These are phyloP conservation scores for Kuschelorhynchus macadamiae DNA, from an alignment of 2,888 invertebrate genomes.

Conservation along the genomic window DNA sequence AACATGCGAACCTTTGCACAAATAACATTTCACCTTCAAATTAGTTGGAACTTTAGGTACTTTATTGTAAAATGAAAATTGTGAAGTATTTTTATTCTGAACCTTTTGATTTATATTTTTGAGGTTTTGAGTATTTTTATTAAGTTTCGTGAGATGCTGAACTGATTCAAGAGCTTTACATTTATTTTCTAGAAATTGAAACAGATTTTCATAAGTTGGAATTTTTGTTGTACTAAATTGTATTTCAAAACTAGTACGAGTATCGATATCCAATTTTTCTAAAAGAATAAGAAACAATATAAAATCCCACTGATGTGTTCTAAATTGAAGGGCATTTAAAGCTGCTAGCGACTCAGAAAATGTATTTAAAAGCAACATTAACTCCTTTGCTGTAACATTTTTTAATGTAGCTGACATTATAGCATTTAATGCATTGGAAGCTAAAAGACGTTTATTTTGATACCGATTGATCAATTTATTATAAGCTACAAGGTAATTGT, in stretches of 20 bases:
- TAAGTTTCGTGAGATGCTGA: not conserved
- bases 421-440: conserved; percentile 1
- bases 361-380: conserved; percentile 1
- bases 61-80: conserved; percentile 3
- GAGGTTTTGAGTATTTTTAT: not conserved
- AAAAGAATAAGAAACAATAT: conserved; percentile 3
- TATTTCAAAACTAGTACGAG: conserved; percentile 10
- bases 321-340: conserved; percentile 12
- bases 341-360: conserved; percentile 16
- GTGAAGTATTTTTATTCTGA: not conserved
- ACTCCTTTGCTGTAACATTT: conserved; percentile 12
- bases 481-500: conserved; percentile 9
- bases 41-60: not conserved
- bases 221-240: not conserved
- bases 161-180: conserved; percentile 14
- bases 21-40: not conserved
- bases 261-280: conserved; percentile 9
- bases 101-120: not conserved
- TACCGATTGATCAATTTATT: not conserved
- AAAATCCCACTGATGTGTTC: conserved; percentile 5
- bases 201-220: not conserved
- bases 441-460: conserved; percentile 9
- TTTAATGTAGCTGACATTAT: conserved; percentile 13
- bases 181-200: conserved; percentile 16
- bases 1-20: not conserved